Evolutionary conservation across 2,113 vertebrate species (phyloP).

Genomic region (Plecotus auritus): DNA sequence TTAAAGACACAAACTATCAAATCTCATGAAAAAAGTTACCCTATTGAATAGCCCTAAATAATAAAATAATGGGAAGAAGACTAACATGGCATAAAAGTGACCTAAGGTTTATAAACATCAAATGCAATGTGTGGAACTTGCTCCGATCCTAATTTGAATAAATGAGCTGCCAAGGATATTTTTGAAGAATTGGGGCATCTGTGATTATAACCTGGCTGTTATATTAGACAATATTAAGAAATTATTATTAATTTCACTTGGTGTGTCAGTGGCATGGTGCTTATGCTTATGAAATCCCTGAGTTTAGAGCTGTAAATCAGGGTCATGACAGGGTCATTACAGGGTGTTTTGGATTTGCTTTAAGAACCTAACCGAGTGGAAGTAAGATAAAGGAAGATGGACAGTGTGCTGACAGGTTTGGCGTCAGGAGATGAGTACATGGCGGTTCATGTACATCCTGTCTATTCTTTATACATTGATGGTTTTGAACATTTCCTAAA

Average conservation of each 20-base stretch:
- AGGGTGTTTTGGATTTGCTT: neutral
- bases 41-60: no score
- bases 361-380: neutral
- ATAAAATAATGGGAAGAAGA: no score
- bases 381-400: neutral
- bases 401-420: neutral
- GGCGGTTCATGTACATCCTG: neutral
- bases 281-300: neutral
- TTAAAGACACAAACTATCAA: no score
- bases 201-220: no score
- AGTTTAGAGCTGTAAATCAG: neutral
- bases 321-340: neutral
- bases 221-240: no score
- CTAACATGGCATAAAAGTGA: no score
- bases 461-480: neutral
- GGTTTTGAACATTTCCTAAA: neutral
- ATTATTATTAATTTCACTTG: neutral
- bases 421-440: neutral
- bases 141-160: no score
- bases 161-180: no score
- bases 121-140: no score
- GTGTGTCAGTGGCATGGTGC: neutral
- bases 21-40: no score
- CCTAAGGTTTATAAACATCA: no score
- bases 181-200: no score